phyloP scores from a whole-genome alignment of 2,797 vertebrate genomes.

The Poeciliopsis turneri region DNA sequence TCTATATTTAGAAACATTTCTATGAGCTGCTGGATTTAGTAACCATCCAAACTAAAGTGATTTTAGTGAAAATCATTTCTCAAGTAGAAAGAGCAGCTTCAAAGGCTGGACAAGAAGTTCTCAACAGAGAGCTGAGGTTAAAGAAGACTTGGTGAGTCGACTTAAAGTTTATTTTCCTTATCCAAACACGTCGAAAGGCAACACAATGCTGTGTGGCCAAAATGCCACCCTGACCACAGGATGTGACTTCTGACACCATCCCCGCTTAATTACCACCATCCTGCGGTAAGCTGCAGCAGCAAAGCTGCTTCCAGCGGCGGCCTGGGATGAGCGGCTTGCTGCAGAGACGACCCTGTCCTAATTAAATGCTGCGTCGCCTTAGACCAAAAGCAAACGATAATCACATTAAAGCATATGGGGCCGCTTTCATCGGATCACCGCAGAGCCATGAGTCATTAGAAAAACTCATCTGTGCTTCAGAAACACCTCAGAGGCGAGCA shows the following conservation, averaged over 20 bases:
- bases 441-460: constrained; percentile 26
- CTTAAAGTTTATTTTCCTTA: background rate
- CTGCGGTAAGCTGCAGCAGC: constrained; percentile 40
- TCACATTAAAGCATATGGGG: constrained; percentile 61
- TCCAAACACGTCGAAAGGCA: constrained; percentile 18
- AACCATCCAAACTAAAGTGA: background rate
- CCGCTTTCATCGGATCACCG: constrained; percentile 48
- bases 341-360: constrained; percentile 61
- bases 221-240: constrained; percentile 25
- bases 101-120: background rate
- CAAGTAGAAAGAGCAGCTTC: background rate
- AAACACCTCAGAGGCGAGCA: constrained; percentile 14
- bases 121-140: background rate
- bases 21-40: background rate
- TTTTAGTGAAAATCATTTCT: background rate
- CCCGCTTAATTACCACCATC: constrained; percentile 51
- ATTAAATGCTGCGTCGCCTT: constrained; percentile 66
- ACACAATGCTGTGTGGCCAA: constrained; percentile 13
- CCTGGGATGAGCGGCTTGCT: constrained; percentile 54
- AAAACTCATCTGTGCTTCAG: constrained; percentile 15
- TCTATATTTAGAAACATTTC: background rate
- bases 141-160: background rate
- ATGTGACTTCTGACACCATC: constrained; percentile 53
- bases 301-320: constrained; percentile 60
- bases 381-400: constrained; percentile 65